These are phyloP conservation scores for Antechinus stuartii DNA, from an alignment of 2,113 vertebrate species.

Conservation along the genomic window DNA sequence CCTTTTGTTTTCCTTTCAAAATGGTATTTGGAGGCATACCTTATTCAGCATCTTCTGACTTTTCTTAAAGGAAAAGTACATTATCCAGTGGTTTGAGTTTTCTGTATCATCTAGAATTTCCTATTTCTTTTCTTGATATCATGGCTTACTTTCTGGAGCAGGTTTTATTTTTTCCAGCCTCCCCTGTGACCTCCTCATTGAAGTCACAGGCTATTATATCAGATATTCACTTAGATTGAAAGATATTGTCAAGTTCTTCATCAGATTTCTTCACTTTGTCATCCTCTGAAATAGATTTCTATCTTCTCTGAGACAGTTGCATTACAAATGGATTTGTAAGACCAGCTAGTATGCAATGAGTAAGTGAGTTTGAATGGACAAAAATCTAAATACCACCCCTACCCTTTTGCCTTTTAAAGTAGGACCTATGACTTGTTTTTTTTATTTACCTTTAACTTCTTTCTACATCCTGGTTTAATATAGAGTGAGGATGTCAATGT, in stretches of 20 bases:
- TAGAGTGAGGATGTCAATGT: neutral
- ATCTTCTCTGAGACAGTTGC: neutral
- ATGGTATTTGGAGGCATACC: neutral
- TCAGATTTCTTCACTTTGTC: neutral
- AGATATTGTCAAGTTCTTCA: neutral
- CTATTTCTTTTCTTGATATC: neutral
- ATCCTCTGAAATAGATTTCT: neutral
- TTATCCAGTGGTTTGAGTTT: neutral
- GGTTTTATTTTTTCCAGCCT: neutral
- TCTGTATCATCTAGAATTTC: neutral
- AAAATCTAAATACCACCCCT: neutral
- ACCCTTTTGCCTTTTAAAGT: neutral
- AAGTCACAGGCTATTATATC: neutral
- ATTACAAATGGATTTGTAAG: neutral
- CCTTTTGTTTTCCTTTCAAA: neutral
- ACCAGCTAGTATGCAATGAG: neutral
- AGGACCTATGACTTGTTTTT: neutral
- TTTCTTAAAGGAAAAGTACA: neutral
- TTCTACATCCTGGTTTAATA: neutral
- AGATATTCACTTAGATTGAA: neutral
- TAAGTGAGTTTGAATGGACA: neutral
- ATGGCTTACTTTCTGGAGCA: neutral
- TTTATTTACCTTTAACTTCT: neutral
- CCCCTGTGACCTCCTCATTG: neutral
- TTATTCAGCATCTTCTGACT: neutral